A percentile compares a stretch with the other conserved stretches of the same genome.
These are phyloP conservation scores for Diadromus collaris DNA, from an alignment of 2,888 invertebrate genomes.

Conservation along the genomic window DNA sequence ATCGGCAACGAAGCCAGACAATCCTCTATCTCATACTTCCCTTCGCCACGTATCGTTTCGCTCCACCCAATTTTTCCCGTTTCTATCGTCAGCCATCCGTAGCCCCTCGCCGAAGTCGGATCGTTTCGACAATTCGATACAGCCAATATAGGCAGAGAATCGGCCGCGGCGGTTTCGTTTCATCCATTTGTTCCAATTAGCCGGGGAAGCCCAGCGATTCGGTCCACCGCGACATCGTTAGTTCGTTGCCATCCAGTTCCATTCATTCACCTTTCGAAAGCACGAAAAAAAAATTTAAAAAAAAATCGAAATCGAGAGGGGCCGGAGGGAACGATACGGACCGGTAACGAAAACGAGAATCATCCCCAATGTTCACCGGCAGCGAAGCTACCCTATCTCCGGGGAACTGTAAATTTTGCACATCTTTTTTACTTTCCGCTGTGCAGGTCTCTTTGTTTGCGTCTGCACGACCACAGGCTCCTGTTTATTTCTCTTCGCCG, in stretches of 20 bases:
- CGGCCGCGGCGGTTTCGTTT: constrained; percentile 57
- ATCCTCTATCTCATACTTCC: too few species aligned
- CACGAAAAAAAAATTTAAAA: too few species aligned
- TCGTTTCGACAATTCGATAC: constrained; percentile 34
- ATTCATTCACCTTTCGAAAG: not conserved
- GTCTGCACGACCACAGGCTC: not conserved
- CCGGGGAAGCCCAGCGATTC: constrained; percentile 56
- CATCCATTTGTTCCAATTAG: constrained; percentile 66
- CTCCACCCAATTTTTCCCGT: not conserved
- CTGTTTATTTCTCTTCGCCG: not conserved
- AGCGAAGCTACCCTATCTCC: not conserved
- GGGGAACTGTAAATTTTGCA: not conserved
- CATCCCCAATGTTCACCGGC: constrained; percentile 1
- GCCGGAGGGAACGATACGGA: not conserved
- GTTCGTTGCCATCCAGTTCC: not conserved
- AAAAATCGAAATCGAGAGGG: not conserved
- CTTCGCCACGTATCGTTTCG: too few species aligned
- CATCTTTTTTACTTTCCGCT: not conserved
- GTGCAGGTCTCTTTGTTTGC: not conserved
- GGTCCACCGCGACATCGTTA: constrained; percentile 58
- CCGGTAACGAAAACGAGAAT: constrained; percentile 6
- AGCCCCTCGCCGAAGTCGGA: not conserved
- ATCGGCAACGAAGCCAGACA: not conserved
- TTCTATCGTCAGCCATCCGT: not conserved
- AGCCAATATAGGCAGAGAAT: constrained; percentile 49